Conservation (phyloP, 2,797 vertebrate species). For the Microcaecilia unicolor region DNA sequence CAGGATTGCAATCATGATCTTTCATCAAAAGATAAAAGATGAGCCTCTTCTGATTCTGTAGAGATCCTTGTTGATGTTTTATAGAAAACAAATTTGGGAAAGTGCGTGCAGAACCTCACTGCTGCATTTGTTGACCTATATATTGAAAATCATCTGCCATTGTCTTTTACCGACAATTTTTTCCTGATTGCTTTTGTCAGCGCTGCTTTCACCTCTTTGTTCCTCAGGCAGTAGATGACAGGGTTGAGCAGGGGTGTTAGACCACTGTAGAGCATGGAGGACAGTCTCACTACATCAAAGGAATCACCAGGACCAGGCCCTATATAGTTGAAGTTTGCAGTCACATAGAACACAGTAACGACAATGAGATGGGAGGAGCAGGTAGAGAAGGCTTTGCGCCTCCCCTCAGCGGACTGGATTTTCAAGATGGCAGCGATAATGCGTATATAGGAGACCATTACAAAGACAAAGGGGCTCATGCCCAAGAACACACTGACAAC, state of each 20-base stretch:
- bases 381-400: conserved; percentile 26
- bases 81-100: too few species aligned
- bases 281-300: neutral
- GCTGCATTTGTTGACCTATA: too few species aligned
- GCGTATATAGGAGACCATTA: conserved; percentile 16
- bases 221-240: conserved; percentile 1
- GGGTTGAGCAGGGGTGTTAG: neutral
- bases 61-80: too few species aligned
- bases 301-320: neutral
- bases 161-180: too few species aligned
- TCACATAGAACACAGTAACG: conserved; percentile 15
- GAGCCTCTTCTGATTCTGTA: too few species aligned
- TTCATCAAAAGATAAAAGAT: too few species aligned
- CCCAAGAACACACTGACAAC: conserved; percentile 16
- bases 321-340: neutral
- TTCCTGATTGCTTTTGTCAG: neutral
- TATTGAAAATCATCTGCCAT: too few species aligned
- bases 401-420: conserved; percentile 2
- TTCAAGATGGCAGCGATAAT: conserved; percentile 13
- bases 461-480: conserved; percentile 15
- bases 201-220: neutral
- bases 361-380: conserved; percentile 24
- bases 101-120: too few species aligned
- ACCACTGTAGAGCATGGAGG: neutral
- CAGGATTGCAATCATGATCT: too few species aligned